These are phyloP conservation scores for Cyclargus thomasi DNA, from an alignment of 1,140 invertebrate genomes.

Conservation along the genomic window DNA sequence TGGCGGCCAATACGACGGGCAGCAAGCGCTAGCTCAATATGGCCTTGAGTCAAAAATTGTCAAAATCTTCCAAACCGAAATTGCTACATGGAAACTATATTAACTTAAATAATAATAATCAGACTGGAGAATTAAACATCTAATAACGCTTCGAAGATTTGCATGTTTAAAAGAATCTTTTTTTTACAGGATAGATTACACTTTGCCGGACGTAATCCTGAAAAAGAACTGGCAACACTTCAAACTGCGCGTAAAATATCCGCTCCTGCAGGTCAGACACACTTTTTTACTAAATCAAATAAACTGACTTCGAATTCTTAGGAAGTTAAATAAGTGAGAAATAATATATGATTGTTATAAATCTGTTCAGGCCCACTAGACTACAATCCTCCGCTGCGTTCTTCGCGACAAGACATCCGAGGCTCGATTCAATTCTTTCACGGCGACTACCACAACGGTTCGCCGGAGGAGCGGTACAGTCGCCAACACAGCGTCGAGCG, in stretches of 20 bases:
- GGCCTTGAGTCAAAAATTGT: too few species aligned
- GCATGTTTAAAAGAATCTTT: background rate
- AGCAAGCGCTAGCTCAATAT: too few species aligned
- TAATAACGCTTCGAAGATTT: too few species aligned
- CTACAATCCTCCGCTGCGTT: constrained; percentile 79
- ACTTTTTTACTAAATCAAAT: too few species aligned
- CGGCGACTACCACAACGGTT: constrained; percentile 71
- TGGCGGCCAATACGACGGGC: too few species aligned
- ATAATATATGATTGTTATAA: too few species aligned
- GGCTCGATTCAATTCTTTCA: constrained; percentile 83
- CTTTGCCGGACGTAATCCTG: constrained; percentile 82
- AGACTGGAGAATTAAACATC: too few species aligned
- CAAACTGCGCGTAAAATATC: constrained; percentile 75
- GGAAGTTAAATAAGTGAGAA: too few species aligned
- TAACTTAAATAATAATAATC: too few species aligned
- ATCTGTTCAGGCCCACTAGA: constrained; percentile 44
- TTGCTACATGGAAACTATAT: too few species aligned
- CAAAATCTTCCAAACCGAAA: too few species aligned
- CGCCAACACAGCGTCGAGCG: constrained; percentile 35
- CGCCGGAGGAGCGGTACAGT: constrained; percentile 32
- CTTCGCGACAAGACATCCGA: constrained; percentile 84
- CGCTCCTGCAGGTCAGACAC: constrained; percentile 61
- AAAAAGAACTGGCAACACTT: constrained; percentile 79
- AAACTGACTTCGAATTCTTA: background rate
- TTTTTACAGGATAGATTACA: constrained; percentile 78